Evolutionary conservation across 1,140 invertebrate species (phyloP).

Genomic region (Hylyphantes graminicola): DNA sequence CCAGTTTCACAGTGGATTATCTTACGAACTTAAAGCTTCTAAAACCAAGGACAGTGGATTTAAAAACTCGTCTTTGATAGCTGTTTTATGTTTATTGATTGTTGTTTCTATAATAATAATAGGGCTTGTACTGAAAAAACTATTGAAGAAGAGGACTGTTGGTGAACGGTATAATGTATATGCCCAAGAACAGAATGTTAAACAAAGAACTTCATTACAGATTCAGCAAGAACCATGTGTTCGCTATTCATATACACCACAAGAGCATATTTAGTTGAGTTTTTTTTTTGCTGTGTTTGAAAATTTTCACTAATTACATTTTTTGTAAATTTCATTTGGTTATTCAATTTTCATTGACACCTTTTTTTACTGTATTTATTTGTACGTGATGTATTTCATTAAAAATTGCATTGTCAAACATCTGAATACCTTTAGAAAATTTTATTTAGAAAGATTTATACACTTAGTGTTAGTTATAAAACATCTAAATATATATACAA

Average conservation of each 20-base stretch:
- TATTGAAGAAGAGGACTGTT: slow-evolving; percentile 17
- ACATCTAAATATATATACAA: too few species aligned
- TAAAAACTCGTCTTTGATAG: slow-evolving; percentile 29
- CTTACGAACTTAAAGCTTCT: slow-evolving; percentile 9
- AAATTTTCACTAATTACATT: not conserved
- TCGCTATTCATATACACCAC: slow-evolving; percentile 30
- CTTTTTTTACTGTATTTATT: too few species aligned
- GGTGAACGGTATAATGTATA: slow-evolving; percentile 33
- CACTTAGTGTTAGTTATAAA: too few species aligned
- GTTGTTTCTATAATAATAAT: slow-evolving; percentile 15
- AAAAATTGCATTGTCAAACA: too few species aligned
- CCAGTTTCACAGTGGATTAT: not conserved
- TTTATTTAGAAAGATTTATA: too few species aligned
- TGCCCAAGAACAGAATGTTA: slow-evolving; percentile 29
- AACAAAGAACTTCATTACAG: slow-evolving; percentile 8
- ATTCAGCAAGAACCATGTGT: slow-evolving; percentile 31
- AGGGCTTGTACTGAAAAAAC: not conserved
- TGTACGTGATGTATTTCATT: too few species aligned
- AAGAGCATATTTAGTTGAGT: slow-evolving; percentile 6
- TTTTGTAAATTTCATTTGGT: not conserved
- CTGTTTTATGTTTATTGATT: slow-evolving; percentile 6
- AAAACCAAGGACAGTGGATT: slow-evolving; percentile 28
- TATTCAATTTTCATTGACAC: not conserved
- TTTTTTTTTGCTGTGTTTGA: not conserved
- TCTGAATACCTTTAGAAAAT: too few species aligned